Evolutionary conservation across 2,113 vertebrate species (phyloP).

Genomic region (Corydoras sp.): DNA sequence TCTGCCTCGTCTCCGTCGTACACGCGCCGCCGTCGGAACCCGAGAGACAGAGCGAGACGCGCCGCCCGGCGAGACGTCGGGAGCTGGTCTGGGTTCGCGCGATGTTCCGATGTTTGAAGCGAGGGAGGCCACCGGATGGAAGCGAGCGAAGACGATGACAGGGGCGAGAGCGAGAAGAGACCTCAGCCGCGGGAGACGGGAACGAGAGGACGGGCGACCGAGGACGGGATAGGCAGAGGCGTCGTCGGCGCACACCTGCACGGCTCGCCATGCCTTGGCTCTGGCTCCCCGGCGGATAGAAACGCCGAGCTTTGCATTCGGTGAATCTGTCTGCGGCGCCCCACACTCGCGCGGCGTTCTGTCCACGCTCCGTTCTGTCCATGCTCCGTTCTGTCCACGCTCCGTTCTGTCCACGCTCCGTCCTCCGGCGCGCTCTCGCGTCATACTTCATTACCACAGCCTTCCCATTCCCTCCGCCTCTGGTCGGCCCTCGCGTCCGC

Average conservation of each 20-base stretch:
- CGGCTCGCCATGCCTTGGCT: neutral
- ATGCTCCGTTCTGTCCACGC: neutral
- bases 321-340: neutral
- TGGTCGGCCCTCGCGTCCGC: neutral
- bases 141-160: constrained; percentile 11
- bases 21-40: constrained; percentile 28
- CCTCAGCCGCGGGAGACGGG: neutral
- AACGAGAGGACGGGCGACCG: neutral
- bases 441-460: no score
- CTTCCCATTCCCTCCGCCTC: no score
- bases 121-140: constrained; percentile 4
- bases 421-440: neutral
- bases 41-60: constrained; percentile 29
- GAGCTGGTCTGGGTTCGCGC: constrained; percentile 42
- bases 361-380: neutral
- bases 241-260: neutral
- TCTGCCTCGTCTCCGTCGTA: constrained; percentile 50
- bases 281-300: neutral
- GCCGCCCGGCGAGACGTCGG: neutral
- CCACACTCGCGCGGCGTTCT: neutral
- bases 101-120: constrained; percentile 22
- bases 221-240: neutral
- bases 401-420: constrained; percentile 1
- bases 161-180: neutral
- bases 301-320: neutral